Evolutionary conservation across 2,888 invertebrate species (phyloP), one percentile per base, ranked within the genome.

Genomic region (Platycnemis pennipes): DNA sequence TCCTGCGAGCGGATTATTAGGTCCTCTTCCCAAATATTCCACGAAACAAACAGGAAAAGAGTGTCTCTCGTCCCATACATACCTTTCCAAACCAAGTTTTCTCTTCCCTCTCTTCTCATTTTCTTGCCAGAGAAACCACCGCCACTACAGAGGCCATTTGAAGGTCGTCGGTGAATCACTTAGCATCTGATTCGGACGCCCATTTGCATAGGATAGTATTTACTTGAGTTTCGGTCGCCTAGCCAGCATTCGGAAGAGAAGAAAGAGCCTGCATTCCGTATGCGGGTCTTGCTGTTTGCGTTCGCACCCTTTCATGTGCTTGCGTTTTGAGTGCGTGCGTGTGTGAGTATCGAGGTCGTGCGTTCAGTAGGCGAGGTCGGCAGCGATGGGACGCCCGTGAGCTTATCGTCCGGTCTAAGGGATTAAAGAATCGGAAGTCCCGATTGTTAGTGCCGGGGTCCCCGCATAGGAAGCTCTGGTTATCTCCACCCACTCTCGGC

Each of bases 371-470:
- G 77, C 37, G 13, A 77, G 26, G 63, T 26, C n/a, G 77, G 77
- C 31, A 77, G 49, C 13, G 26, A 77, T 77, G n/a, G 77, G 77
- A 77, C 77, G 77, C 77, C 77, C 11, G 31, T 31, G 77, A 77
- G 77, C 77, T 77, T 77, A 77, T 77, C 77, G 77, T 37, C 3
- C 77, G 77, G 77, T 37, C 77, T 77, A 77, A 77, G 37, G 77
- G 77, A 77, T 77, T 77, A 77, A 77, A 77, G 77, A 77, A 77
- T 77, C 77, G 77, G 77, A 77, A 77, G 77, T 37, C 37, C 77
- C 77, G 77, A 77, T 77, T 77, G 77, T 77, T 37, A 77, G 77
- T 37, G 37, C 77, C 77, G 26, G 16, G 63, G 26, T 19, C 16
- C 77, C 37, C 77, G 77, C 37, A 77, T 77, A 77, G 77, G 77